Percentiles rank a stretch among this genome's conserved stretches.
Evolutionary conservation across 2,888 invertebrate species (phyloP).

Genomic region (Plagodis dolabraria): DNA sequence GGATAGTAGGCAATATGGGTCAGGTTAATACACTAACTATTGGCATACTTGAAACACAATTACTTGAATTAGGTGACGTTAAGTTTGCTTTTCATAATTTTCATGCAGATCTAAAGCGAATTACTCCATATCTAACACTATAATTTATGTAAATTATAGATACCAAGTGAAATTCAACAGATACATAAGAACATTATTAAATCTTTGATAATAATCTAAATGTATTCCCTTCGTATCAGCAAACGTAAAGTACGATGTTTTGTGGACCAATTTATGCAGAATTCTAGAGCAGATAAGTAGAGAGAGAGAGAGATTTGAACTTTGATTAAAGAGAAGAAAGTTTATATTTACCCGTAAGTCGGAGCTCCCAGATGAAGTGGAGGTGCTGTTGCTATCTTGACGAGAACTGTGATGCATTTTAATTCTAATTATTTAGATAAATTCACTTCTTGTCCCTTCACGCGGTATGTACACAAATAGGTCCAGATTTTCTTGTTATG

Average conservation of each 20-base stretch:
- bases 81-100: too few relatives aligned
- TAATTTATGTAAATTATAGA: too few relatives aligned
- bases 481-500: too few relatives aligned
- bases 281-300: neutral
- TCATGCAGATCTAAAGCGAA: too few relatives aligned
- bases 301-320: constrained; percentile 4
- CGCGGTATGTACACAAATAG: neutral
- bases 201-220: constrained; percentile 17
- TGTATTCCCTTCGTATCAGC: constrained; percentile 7
- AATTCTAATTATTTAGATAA: constrained; percentile 12
- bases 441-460: constrained; percentile 25
- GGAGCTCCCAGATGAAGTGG: constrained; percentile 74
- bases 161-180: neutral
- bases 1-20: constrained; percentile 25
- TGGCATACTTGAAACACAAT: constrained; percentile 8
- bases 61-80: too few relatives aligned
- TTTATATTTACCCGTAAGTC: constrained; percentile 68
- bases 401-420: constrained; percentile 63
- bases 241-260: constrained; percentile 15
- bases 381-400: constrained; percentile 66
- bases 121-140: too few relatives aligned
- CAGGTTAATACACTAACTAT: constrained; percentile 19
- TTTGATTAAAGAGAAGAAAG: constrained; percentile 8
- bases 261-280: constrained; percentile 10
- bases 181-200: constrained; percentile 8